Evolutionary conservation across 2,113 vertebrate species (phyloP), one percentile per base, ranked within the genome.

Genomic region (Numida meleagris): DNA sequence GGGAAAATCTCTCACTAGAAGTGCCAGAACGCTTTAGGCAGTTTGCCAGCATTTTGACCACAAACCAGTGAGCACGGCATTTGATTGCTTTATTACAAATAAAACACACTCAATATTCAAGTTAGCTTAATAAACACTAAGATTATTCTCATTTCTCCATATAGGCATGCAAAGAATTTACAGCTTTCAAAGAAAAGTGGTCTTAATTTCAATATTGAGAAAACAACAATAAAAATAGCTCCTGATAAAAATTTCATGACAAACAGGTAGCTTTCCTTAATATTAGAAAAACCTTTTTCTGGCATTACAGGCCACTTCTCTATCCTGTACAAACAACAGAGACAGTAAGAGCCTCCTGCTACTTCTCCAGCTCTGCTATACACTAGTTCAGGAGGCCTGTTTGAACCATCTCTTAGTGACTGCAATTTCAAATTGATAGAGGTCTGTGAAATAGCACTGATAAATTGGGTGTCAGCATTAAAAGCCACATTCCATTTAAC

Each of bases 361-460:
- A 19, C 58, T 63, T 53, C 29, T 67, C 33, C 55, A 86, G n/a
- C 40, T 84, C 14, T 53, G 73, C 36, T 40, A 6, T 25, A 38
- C 8, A 5, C 19, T 7, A 15, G 19, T 25, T 78, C 51, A 85
- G 42, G 20, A 68, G 5, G 9, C 18, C 53, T 7, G 36, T 13
- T 53, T 57, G 50, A 15, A 48, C 4, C 24, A n/a, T 29, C 50
- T 72, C 27, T 12, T 11, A 1, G 5, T 24, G 12, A n/a, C 38
- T 31, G 0, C 15, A 33, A 8, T 50, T 76, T 55, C 48, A 50
- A 63, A 25, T 5, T 43, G 27, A 85, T 21, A 58, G 31, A 82
- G 6, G 21, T 27, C 18, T 4, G 29, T 15, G 13, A 76, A 86
- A 59, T 4, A 63, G 7, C 11, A 55, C 0, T 36, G n/a, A 34